These are phyloP conservation scores for Rhineura floridana DNA, from an alignment of 2,113 vertebrate genomes.

Conservation along the genomic window DNA sequence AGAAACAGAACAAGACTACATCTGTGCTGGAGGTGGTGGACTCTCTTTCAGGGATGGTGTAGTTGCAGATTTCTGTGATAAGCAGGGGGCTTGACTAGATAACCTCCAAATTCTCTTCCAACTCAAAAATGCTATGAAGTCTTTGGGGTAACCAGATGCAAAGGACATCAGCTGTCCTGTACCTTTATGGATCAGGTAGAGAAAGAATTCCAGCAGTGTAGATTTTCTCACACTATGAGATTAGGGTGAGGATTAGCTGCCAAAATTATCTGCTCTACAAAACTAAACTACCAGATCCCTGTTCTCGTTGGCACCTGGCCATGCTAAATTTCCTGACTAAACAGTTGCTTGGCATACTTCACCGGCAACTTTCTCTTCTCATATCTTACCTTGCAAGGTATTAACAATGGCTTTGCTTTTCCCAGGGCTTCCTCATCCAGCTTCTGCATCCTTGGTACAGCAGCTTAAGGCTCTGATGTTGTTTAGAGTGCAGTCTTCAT, in stretches of 20 bases:
- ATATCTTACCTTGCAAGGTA: neutral
- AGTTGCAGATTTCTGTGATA: too few relatives aligned
- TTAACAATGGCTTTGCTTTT: neutral
- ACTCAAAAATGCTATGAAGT: too few relatives aligned
- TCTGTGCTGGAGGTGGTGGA: too few relatives aligned
- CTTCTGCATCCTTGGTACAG: neutral
- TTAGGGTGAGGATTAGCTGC: neutral
- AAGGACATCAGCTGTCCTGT: neutral
- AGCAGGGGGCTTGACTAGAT: too few relatives aligned
- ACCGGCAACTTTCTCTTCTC: neutral
- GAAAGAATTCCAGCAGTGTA: neutral
- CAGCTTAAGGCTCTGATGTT: neutral
- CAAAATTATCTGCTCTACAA: neutral
- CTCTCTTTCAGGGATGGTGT: too few relatives aligned
- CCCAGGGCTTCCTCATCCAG: neutral
- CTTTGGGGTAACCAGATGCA: too few relatives aligned
- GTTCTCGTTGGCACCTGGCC: neutral
- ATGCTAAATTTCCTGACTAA: neutral
- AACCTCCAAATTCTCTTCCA: too few relatives aligned
- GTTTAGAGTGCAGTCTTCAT: neutral
- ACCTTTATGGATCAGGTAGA: too few relatives aligned
- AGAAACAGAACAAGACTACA: too few relatives aligned
- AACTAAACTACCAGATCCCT: neutral
- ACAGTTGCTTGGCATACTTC: neutral
- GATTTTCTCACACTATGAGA: neutral